These are phyloP conservation scores for Marmota flaviventris DNA, from an alignment of 2,113 vertebrate genomes.

Conservation along the genomic window DNA sequence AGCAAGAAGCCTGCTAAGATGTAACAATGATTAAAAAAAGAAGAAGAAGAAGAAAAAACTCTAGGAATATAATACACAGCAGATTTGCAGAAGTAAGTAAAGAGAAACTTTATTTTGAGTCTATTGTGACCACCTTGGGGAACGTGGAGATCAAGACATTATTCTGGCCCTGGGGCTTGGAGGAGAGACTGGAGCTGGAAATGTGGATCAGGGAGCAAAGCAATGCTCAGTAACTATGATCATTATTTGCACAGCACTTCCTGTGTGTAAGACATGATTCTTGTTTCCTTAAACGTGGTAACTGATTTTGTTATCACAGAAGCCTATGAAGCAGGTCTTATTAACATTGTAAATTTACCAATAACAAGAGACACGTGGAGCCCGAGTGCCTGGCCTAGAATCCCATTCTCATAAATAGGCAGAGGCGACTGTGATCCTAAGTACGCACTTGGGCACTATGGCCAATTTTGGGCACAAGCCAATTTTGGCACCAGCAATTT, in stretches of 20 bases:
- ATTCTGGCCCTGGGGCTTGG: neutral
- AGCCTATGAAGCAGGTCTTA: neutral
- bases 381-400: neutral
- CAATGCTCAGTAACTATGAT: neutral
- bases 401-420: neutral
- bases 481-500: neutral
- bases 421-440: accelerated
- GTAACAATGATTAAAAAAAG: neutral
- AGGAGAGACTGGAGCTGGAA: neutral
- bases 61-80: neutral
- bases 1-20: neutral
- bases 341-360: neutral
- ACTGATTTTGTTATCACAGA: neutral
- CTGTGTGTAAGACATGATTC: neutral
- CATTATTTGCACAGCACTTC: neutral
- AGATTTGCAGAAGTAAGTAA: neutral
- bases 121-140: neutral
- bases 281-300: neutral
- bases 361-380: neutral
- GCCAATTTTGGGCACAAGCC: neutral
- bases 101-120: neutral
- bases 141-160: neutral
- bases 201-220: neutral
- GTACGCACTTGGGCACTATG: accelerated
- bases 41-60: neutral